Percentiles rank a stretch among this genome's conserved stretches.
Conservation (phyloP, 2,888 invertebrate genomes). For the Petrolisthes manimaculis region DNA sequence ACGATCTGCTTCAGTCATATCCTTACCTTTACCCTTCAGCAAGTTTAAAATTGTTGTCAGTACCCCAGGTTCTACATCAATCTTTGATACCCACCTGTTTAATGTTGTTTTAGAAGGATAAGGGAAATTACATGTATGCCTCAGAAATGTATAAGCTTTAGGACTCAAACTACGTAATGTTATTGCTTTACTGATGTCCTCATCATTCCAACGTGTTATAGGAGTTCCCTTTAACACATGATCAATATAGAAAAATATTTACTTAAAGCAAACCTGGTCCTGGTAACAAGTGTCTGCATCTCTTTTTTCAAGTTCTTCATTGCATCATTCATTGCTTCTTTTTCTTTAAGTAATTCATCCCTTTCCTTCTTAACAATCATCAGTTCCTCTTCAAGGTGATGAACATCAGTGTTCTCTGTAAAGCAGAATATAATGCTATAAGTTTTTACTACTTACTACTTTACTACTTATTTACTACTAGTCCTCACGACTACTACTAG, state of each 20-base stretch:
- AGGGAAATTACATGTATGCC: not conserved
- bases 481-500: too few relatives aligned
- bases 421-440: too few relatives aligned
- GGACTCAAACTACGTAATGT: not conserved
- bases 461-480: too few relatives aligned
- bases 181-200: too few relatives aligned
- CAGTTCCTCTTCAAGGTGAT: too few relatives aligned
- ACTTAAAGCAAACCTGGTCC: not conserved
- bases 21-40: slow-evolving; percentile 17
- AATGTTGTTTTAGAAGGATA: slow-evolving; percentile 62
- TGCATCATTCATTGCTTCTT: too few relatives aligned
- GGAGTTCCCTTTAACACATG: not conserved
- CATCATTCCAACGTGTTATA: too few relatives aligned
- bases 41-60: slow-evolving; percentile 16
- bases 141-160: slow-evolving; percentile 11
- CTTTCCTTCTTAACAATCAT: not conserved
- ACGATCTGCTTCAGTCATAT: slow-evolving; percentile 59
- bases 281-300: too few relatives aligned
- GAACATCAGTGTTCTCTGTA: too few relatives aligned
- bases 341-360: not conserved
- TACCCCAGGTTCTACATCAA: slow-evolving; percentile 64
- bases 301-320: too few relatives aligned
- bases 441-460: too few relatives aligned
- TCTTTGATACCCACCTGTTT: slow-evolving; percentile 28
- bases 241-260: too few relatives aligned